Conservation (phyloP, 2,888 invertebrate species). For the Erebia ligea region DNA sequence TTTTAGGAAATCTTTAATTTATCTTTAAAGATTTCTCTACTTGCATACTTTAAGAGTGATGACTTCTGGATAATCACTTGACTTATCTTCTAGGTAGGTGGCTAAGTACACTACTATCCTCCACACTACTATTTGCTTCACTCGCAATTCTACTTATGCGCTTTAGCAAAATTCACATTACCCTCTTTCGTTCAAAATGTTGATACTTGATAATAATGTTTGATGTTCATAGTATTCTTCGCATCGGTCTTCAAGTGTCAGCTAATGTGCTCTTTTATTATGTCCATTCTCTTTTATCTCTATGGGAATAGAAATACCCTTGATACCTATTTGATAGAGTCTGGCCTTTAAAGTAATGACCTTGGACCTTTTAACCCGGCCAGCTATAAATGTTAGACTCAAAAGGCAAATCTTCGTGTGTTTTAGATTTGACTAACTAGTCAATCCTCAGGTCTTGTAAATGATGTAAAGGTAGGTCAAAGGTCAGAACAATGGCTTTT, state of each 20-base stretch:
- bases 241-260: slow-evolving; percentile 9
- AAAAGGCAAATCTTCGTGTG: not conserved
- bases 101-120: not conserved
- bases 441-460: not conserved
- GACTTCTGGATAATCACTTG: too few species aligned
- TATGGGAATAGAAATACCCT: slow-evolving; percentile 17
- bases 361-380: slow-evolving; percentile 26
- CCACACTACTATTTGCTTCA: not conserved
- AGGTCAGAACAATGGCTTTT: not conserved
- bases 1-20: too few species aligned
- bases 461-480: not conserved
- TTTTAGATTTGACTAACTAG: not conserved
- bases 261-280: not conserved
- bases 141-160: not conserved
- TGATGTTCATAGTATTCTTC: not conserved
- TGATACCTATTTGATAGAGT: slow-evolving; percentile 16
- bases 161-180: not conserved
- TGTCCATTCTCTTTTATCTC: slow-evolving; percentile 1
- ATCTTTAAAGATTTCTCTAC: too few species aligned
- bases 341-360: slow-evolving; percentile 18
- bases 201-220: not conserved
- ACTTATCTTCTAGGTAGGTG: not conserved
- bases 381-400: not conserved
- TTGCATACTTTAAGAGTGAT: too few species aligned
- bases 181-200: not conserved